These are phyloP conservation scores for Takifugu ocellatus DNA, from an alignment of 2,797 vertebrate genomes.

Conservation along the genomic window DNA sequence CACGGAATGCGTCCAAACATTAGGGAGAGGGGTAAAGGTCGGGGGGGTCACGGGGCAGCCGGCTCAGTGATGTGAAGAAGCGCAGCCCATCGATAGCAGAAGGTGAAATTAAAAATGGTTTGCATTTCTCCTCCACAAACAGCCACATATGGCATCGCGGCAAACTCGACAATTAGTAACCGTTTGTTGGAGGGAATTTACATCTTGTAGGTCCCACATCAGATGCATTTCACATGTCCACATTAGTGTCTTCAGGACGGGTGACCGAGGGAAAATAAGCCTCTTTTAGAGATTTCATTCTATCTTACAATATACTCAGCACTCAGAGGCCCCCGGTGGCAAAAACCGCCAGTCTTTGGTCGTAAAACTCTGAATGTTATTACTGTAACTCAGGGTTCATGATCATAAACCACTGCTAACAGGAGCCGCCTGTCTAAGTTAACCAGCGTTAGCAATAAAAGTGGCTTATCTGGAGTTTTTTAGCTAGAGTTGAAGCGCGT, in stretches of 20 bases:
- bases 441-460: too few species aligned
- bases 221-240: slow-evolving; percentile 90
- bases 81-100: slow-evolving; percentile 2
- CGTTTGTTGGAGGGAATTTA: slow-evolving; percentile 94
- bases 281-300: slow-evolving; percentile 96
- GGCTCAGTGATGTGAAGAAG: slow-evolving; percentile 26
- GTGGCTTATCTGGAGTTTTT: slow-evolving; percentile 5
- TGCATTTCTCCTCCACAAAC: slow-evolving; percentile 27
- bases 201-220: slow-evolving; percentile 91
- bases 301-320: slow-evolving; percentile 92
- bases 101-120: slow-evolving; percentile 32
- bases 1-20: slow-evolving; percentile 30
- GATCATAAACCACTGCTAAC: too few species aligned
- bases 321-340: slow-evolving; percentile 62
- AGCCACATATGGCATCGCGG: slow-evolving; percentile 83
- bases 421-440: too few species aligned
- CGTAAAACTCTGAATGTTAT: too few species aligned
- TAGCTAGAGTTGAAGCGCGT: slow-evolving; percentile 30
- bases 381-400: too few species aligned
- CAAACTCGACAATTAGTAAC: slow-evolving; percentile 94
- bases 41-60: slow-evolving; percentile 42
- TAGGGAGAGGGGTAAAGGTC: slow-evolving; percentile 39
- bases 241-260: slow-evolving; percentile 94
- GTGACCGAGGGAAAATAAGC: slow-evolving; percentile 96
- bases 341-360: too few species aligned